Conservation (phyloP, 2,113 vertebrate genomes). For the Thryonomys swinderianus region DNA sequence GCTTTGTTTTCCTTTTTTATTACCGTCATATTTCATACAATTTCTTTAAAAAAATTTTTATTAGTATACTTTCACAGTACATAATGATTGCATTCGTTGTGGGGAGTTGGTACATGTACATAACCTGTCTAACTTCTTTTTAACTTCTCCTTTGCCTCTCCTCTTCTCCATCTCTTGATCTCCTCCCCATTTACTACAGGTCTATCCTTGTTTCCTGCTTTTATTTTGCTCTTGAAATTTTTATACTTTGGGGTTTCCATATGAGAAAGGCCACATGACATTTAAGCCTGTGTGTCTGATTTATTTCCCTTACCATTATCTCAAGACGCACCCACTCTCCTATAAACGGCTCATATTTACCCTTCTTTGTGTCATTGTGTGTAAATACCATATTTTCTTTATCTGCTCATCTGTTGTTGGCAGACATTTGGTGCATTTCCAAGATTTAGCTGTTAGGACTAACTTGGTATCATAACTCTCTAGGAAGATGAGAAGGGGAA, state of each 20-base stretch:
- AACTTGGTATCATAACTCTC: background rate
- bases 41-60: background rate
- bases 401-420: background rate
- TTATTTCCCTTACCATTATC: background rate
- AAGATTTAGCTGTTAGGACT: background rate
- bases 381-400: background rate
- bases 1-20: too few species aligned
- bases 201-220: background rate
- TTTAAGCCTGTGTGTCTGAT: background rate
- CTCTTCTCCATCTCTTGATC: background rate
- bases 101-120: background rate
- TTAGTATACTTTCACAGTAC: background rate
- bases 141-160: background rate
- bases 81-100: background rate
- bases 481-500: background rate
- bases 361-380: background rate
- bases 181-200: background rate
- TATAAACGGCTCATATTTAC: background rate
- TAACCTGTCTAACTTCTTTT: background rate
- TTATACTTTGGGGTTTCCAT: background rate
- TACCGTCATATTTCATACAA: too few species aligned
- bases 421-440: background rate
- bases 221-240: background rate
- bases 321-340: background rate
- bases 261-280: background rate